Conservation (phyloP, 2,888 invertebrate species). For the Odontomyia ornata region DNA sequence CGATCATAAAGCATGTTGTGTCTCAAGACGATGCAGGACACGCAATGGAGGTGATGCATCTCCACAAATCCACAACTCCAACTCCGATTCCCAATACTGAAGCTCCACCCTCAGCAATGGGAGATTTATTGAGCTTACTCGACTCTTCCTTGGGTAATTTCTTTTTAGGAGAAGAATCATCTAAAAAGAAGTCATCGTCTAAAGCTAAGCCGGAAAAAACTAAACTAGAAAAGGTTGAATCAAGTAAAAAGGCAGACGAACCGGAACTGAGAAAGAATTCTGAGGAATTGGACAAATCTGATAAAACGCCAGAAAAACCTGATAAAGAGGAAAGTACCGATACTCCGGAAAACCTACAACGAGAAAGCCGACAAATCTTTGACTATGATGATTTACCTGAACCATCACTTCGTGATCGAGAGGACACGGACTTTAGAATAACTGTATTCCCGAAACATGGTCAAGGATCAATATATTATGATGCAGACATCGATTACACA, state of each 20-base stretch:
- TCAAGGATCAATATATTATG: neutral
- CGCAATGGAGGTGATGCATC: slow-evolving; percentile 61
- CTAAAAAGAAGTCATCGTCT: no score
- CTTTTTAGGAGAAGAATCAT: slow-evolving; percentile 54
- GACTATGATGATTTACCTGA: slow-evolving; percentile 63
- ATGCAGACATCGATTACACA: slow-evolving; percentile 13
- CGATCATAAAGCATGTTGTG: slow-evolving; percentile 58
- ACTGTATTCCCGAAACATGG: slow-evolving; percentile 17
- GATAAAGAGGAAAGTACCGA: no score
- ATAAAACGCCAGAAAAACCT: neutral
- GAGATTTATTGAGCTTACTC: slow-evolving; percentile 59
- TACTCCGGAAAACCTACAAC: slow-evolving; percentile 39
- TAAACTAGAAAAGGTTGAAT: slow-evolving; percentile 6
- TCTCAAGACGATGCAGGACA: slow-evolving; percentile 53
- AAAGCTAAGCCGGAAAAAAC: neutral
- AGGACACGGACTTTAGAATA: slow-evolving; percentile 48
- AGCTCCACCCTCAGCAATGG: slow-evolving; percentile 52
- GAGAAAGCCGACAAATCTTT: slow-evolving; percentile 60
- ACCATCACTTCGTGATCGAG: slow-evolving; percentile 53
- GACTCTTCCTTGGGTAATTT: slow-evolving; percentile 59
- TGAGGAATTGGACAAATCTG: neutral
- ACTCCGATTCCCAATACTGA: slow-evolving; percentile 42
- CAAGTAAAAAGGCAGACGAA: neutral
- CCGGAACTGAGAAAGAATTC: neutral
- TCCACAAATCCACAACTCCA: slow-evolving; percentile 57